Base-by-base conservation (phyloP, 2,113 vertebrate genomes). In the Podiceps cristatus region DNA sequence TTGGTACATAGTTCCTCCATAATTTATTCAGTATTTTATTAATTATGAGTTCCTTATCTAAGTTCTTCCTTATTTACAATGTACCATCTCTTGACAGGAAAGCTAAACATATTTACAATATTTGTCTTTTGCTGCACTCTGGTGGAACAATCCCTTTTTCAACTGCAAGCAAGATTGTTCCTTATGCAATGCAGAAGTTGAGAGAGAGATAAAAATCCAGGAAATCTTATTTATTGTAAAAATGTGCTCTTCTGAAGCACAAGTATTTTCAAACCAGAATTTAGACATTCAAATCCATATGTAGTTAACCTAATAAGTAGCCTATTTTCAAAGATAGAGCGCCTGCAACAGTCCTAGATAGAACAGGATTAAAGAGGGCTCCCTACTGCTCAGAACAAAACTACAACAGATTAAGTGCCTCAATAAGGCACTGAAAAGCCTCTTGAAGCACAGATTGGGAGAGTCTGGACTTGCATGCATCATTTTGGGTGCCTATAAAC, bases 81-180 rank as follows among this genome's bases (percentile, higher is more conserved):
- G 40, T 58, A 83, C 29, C 27, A 84, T 27, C 42, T 62, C 66
- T 58, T 91, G 33, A 69, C 74, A 84, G 56, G 31, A 94, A 95
- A 82, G 80, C 44, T 69, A 63, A 93, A 52, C 16, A 55, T 72
- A 92, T 93, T 95, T 93, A 82, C 91, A 98, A 95, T 40, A 95
- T 96, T 88, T 98, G 97, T 97, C 91, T 98, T 98, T 90, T 98
- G 98, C 98, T 98, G 98, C 98, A 97, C 98, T 98, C 98, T 98
- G 96, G 98, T 98, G 98, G 98, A 98, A 97, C 81, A 93, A 92
- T 60, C 45, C 20, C 50, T 81, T 94, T 91, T 83, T 88, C 88
- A 80, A 37, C 66, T 31, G 71, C 81, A 90, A 94, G 55, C 55
- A 88, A 55, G 53, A 14, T 5, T 56, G n/a, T 42, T 60, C 59